Evolutionary conservation across 1,140 invertebrate genomes (phyloP).

Genomic region (Drosophila simulans): DNA sequence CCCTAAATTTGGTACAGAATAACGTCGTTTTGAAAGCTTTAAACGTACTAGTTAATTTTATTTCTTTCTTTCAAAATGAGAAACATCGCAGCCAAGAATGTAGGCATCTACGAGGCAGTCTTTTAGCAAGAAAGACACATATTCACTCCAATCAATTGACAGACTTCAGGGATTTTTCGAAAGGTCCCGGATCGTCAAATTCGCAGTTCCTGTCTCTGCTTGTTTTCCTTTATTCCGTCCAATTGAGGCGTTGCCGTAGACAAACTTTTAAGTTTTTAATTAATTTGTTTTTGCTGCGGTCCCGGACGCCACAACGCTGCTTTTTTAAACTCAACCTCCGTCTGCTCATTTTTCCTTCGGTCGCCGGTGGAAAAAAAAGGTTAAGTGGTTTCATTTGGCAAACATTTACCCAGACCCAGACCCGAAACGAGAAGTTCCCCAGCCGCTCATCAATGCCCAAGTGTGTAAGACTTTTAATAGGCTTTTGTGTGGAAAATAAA

Average conservation of each 20-base stretch:
- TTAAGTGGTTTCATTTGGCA: constrained; percentile 82
- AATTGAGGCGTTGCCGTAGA: constrained; percentile 32
- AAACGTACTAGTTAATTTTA: too few relatives aligned
- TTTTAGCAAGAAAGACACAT: neutral
- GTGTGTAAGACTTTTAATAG: constrained; percentile 77
- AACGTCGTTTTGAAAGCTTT: too few relatives aligned
- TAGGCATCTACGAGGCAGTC: too few relatives aligned
- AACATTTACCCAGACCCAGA: constrained; percentile 73
- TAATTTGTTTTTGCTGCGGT: constrained; percentile 77
- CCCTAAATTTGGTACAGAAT: too few relatives aligned
- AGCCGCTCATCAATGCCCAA: constrained; percentile 59
- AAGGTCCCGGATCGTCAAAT: constrained; percentile 4
- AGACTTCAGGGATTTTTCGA: constrained; percentile 11
- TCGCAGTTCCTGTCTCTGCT: constrained; percentile 9
- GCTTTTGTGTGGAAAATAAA: constrained; percentile 82
- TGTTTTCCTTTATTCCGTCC: constrained; percentile 12
- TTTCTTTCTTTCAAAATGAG: too few relatives aligned
- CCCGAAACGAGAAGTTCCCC: constrained; percentile 24
- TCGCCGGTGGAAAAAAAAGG: constrained; percentile 59
- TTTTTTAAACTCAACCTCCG: constrained; percentile 8
- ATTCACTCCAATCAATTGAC: constrained; percentile 22
- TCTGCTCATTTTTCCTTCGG: constrained; percentile 56
- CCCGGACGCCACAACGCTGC: constrained; percentile 26
- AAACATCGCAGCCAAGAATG: too few relatives aligned
- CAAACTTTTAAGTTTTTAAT: constrained; percentile 80